Base-by-base conservation (phyloP, 1,140 invertebrate species). In the Trachymyrmex cornetzi region DNA sequence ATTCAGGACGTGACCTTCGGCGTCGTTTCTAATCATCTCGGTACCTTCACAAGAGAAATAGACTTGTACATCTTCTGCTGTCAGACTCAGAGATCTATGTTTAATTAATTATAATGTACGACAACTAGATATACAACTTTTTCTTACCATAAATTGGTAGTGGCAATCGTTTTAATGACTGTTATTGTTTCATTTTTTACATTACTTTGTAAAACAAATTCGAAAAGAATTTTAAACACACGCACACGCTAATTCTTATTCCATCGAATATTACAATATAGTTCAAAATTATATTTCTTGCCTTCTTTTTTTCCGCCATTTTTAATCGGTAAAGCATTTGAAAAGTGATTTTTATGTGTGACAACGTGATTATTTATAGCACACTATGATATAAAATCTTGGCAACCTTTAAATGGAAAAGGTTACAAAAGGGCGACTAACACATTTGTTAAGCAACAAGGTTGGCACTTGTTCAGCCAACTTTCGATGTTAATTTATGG, bases 381-480 rank as follows among this genome's bases (percentile, higher is more conserved):
- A 38, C 3, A 1, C 9, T 30, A 30, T n/a, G 27, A 44, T 66
- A 82, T 71, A 81, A 81, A 69, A 61, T 75, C 80, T 75, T 84
- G 80, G 80, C 80, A 75, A 84, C 80, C 80, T 84, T 84, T 84
- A 84, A 84, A 84, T 84, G 69, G 80, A 84, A 84, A 84, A 84
- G 80, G 80, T 84, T 84, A 22, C 0, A 84, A 84, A 84, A 84
- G 80, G 80, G 80, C 80, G 69, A 82, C 55, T 61, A 9, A 63
- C 80, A 84, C 55, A 75, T 84, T 61, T 27, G 69, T 84, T 74
- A 84, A 84, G 80, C 69, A 44, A 44, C 55, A 75, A 75, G 38
- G 55, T n/a, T 74, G 69, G 80, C 80, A 74, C 24, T 50, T 27
- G 80, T 75, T 75, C 69, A 82, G 55, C 80, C 67, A 75, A 74